phyloP scores from a whole-genome alignment of 2,888 invertebrate genomes.

The Portevinia maculata region DNA sequence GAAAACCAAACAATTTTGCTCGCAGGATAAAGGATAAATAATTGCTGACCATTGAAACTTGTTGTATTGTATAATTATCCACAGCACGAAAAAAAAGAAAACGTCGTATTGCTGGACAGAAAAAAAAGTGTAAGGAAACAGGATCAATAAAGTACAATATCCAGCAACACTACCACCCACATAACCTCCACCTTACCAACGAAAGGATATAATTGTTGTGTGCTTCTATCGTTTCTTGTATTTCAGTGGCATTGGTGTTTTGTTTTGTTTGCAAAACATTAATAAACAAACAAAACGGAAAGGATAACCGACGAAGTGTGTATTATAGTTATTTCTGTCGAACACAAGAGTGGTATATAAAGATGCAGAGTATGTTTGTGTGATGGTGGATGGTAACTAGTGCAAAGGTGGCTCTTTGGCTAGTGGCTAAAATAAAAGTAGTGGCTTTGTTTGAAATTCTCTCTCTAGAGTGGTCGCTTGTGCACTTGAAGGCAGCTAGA shows the following conservation, averaged over 20 bases:
- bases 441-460: conserved; percentile 63
- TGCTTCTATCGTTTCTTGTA: conserved; percentile 30
- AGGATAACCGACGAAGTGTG: conserved; percentile 73
- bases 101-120: conserved; percentile 12
- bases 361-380: background rate
- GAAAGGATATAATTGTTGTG: conserved; percentile 67
- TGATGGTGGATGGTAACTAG: conserved; percentile 9
- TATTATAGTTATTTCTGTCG: conserved; percentile 73
- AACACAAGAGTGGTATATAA: conserved; percentile 37
- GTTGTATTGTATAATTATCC: conserved; percentile 72
- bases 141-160: conserved; percentile 53
- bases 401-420: conserved; percentile 9
- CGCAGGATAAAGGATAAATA: conserved; percentile 64
- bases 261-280: conserved; percentile 65
- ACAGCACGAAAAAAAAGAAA: conserved; percentile 30
- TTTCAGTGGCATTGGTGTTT: conserved; percentile 22
- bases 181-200: conserved; percentile 14
- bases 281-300: conserved; percentile 72
- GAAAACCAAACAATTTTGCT: conserved; percentile 41
- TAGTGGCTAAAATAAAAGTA: background rate
- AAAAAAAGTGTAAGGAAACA: conserved; percentile 17
- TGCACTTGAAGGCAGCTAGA: conserved; percentile 74
- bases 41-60: conserved; percentile 70
- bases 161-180: conserved; percentile 9
- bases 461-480: conserved; percentile 49